A percentile compares a stretch with the other conserved stretches of the same genome.
These are phyloP conservation scores for Zeugodacus cucurbitae DNA, from an alignment of 1,140 invertebrate species.

Conservation along the genomic window DNA sequence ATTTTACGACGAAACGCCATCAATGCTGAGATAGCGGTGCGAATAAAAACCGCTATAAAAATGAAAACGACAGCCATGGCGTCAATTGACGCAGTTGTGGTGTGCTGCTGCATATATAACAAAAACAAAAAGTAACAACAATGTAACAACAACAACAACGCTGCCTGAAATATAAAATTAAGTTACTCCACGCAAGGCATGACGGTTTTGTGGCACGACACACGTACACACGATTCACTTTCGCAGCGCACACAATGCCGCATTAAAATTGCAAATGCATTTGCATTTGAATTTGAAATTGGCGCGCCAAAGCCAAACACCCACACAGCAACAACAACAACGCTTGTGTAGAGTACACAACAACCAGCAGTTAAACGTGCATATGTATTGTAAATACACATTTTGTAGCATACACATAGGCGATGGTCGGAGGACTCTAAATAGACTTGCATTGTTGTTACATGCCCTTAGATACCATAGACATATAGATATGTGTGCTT, in stretches of 20 bases:
- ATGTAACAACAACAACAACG: neutral
- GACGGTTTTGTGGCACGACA: neutral
- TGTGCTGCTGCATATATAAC: neutral
- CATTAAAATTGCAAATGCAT: constrained; percentile 32
- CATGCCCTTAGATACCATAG: neutral
- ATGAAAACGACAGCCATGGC: neutral
- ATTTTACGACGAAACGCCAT: neutral
- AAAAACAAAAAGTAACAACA: neutral
- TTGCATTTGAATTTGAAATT: constrained; percentile 37
- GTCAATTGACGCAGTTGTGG: neutral
- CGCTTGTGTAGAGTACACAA: neutral
- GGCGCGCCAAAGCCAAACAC: neutral
- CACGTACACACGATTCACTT: neutral
- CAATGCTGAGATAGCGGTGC: neutral
- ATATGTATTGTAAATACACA: neutral
- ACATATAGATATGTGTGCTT: neutral
- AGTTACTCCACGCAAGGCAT: neutral
- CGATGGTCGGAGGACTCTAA: neutral
- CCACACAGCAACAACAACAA: no score
- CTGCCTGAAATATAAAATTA: neutral
- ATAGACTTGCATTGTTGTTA: neutral
- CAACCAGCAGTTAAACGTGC: neutral
- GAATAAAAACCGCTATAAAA: neutral
- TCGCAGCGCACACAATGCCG: neutral
- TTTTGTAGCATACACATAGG: neutral